Conservation (phyloP, 2,888 invertebrate species). For the Polietes domitor region DNA sequence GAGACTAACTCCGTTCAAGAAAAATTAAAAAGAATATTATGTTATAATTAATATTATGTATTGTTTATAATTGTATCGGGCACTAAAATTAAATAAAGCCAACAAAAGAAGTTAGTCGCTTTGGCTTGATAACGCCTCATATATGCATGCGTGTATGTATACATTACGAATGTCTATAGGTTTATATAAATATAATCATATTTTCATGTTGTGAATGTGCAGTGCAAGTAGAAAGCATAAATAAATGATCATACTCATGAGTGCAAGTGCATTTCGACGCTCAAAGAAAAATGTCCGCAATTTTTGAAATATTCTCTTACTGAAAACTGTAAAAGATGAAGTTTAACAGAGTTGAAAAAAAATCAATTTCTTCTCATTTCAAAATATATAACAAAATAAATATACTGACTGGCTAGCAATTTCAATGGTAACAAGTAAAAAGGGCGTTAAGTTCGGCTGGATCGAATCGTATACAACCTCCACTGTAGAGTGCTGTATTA, state of each 20-base stretch:
- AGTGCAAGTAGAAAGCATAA: conserved; percentile 56
- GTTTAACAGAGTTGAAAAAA: too few species aligned
- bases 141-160: neutral
- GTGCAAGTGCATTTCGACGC: neutral
- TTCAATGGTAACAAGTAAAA: too few species aligned
- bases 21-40: too few species aligned
- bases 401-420: too few species aligned
- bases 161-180: neutral
- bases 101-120: neutral
- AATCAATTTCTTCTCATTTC: too few species aligned
- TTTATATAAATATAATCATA: conserved; percentile 5
- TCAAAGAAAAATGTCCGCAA: neutral
- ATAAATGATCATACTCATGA: conserved; percentile 7
- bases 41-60: too few species aligned
- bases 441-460: too few species aligned
- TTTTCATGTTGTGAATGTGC: conserved; percentile 24
- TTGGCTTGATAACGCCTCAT: neutral
- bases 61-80: neutral
- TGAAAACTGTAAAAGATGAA: too few species aligned
- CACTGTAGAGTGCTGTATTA: too few species aligned
- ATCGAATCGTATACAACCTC: too few species aligned
- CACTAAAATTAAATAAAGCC: neutral
- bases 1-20: neutral
- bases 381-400: too few species aligned
- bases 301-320: conserved; percentile 2